phyloP scores from a whole-genome alignment of 2,888 invertebrate genomes.

The Acrobeloides nanus region DNA sequence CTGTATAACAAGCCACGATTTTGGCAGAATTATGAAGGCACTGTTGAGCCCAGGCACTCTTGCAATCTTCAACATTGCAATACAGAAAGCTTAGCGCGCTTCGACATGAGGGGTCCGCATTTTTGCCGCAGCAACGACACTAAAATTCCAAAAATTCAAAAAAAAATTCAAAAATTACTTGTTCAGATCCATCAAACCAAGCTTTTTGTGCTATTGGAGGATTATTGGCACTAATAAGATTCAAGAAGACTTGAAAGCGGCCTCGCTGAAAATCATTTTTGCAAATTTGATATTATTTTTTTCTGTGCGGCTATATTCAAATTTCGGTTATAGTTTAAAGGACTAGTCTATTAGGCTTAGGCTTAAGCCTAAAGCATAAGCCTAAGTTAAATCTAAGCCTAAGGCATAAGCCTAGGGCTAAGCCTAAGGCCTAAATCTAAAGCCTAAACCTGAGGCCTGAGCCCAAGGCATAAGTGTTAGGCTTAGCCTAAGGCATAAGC shows the following conservation, averaged over 20 bases:
- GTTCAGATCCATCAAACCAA: conserved; percentile 47
- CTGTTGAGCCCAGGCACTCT: conserved; percentile 51
- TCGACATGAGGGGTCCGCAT: conserved; percentile 24
- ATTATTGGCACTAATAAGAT: conserved; percentile 45
- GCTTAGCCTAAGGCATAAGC: no score
- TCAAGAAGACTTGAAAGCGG: conserved; percentile 51
- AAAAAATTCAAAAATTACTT: conserved; percentile 16
- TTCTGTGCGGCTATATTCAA: no score
- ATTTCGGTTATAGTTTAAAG: no score
- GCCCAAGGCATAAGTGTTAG: no score
- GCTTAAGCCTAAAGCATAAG: no score
- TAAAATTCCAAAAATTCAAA: conserved; percentile 4
- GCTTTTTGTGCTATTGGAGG: conserved; percentile 40
- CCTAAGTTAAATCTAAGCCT: no score
- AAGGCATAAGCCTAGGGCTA: no score
- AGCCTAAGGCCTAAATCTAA: no score
- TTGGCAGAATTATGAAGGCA: conserved; percentile 49
- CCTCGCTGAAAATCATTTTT: conserved; percentile 48
- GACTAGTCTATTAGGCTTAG: no score
- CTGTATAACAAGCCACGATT: conserved; percentile 49
- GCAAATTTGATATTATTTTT: no score
- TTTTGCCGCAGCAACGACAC: conserved; percentile 30
- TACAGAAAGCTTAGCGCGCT: conserved; percentile 32
- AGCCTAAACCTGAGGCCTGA: no score
- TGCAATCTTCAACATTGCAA: conserved; percentile 50